phyloP scores from a whole-genome alignment of 1,140 invertebrate genomes.

The Diachasmimorpha longicaudata region DNA sequence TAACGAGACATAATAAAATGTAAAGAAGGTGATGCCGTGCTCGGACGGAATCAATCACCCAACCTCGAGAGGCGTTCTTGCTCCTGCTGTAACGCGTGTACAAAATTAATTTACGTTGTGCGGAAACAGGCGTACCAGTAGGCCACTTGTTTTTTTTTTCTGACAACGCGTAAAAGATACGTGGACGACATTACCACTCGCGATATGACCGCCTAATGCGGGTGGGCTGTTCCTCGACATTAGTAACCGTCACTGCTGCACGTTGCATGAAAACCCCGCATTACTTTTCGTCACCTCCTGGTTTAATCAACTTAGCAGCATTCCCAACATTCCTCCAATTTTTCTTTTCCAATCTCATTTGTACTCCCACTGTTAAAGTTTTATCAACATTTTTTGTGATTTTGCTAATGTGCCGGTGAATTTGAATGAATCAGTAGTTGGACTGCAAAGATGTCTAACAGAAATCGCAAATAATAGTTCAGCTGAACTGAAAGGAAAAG shows the following conservation, averaged over 20 bases:
- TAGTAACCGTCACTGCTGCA: slow-evolving; percentile 19
- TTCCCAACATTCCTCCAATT: background rate
- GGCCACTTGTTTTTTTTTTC: background rate
- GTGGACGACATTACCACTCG: background rate
- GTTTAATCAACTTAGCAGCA: slow-evolving; percentile 15
- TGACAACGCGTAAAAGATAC: background rate
- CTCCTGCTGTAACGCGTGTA: slow-evolving; percentile 11
- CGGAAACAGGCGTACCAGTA: background rate
- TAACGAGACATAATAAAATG: background rate
- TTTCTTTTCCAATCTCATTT: background rate
- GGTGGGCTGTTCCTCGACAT: slow-evolving; percentile 18
- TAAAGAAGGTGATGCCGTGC: background rate
- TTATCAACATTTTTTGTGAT: background rate
- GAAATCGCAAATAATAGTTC: too few species aligned
- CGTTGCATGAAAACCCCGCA: slow-evolving; percentile 23
- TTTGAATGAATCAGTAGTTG: background rate
- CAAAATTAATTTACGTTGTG: slow-evolving; percentile 31
- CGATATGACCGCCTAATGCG: background rate
- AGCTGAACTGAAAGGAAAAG: too few species aligned
- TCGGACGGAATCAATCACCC: background rate
- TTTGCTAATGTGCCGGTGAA: background rate
- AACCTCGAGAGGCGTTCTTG: background rate
- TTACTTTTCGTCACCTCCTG: slow-evolving; percentile 19
- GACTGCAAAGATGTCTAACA: background rate
- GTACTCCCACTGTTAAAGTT: background rate